Percentiles rank a stretch among this genome's conserved stretches.
phyloP scores from a whole-genome alignment of 2,888 invertebrate species.

The Ormyrus thymus region DNA sequence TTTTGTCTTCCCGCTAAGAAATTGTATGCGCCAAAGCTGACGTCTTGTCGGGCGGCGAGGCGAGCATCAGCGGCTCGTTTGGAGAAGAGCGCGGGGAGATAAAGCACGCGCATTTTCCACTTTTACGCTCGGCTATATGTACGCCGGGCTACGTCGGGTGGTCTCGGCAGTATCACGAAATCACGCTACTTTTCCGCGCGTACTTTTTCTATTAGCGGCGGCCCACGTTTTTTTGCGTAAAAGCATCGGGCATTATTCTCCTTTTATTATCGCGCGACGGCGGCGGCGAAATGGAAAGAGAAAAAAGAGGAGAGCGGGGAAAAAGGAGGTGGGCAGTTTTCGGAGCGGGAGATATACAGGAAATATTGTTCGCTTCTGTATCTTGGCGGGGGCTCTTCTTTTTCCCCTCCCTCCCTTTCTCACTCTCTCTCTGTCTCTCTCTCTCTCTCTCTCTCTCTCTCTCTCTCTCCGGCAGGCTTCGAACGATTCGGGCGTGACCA shows the following conservation, averaged over 20 bases:
- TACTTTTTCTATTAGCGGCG: conserved; percentile 31
- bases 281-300: conserved; percentile 33
- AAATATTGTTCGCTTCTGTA: conserved; percentile 1
- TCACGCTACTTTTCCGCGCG: conserved; percentile 24
- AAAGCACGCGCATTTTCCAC: conserved; percentile 39
- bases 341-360: neutral
- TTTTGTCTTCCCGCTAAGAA: neutral
- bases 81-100: neutral
- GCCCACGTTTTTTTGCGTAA: conserved; percentile 36
- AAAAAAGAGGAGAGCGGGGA: neutral
- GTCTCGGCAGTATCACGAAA: conserved; percentile 4
- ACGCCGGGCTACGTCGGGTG: neutral
- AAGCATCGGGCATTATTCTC: conserved; percentile 48
- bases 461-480: neutral
- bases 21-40: neutral
- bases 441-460: neutral
- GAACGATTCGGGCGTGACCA: conserved; percentile 21
- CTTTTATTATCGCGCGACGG: conserved; percentile 46
- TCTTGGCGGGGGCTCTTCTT: neutral
- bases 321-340: neutral
- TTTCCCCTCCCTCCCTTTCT: neutral
- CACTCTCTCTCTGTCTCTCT: neutral
- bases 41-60: neutral
- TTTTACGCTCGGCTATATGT: conserved; percentile 39
- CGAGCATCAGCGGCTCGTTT: neutral